Evolutionary conservation across 2,888 invertebrate genomes (phyloP).

Genomic region (Hofmannophila pseudospretella): DNA sequence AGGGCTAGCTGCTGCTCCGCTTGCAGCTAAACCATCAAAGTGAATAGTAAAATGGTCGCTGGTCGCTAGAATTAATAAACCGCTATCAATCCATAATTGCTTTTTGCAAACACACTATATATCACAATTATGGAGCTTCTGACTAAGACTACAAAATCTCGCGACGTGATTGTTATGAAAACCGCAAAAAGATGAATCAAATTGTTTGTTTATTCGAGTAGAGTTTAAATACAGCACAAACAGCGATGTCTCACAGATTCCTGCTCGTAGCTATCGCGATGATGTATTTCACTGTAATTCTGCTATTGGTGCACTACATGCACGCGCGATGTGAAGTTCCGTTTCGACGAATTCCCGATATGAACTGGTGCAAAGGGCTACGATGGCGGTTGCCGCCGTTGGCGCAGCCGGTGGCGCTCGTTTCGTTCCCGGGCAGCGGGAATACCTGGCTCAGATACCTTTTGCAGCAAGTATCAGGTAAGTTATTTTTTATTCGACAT

Average conservation of each 20-base stretch:
- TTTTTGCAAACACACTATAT: too few species aligned
- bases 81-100: too few species aligned
- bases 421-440: slow-evolving; percentile 90
- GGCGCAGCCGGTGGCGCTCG: slow-evolving; percentile 78
- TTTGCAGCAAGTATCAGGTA: slow-evolving; percentile 87
- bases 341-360: slow-evolving; percentile 38
- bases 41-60: too few species aligned
- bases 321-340: slow-evolving; percentile 37
- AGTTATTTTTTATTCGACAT: too few species aligned
- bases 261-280: slow-evolving; percentile 50
- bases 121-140: too few species aligned
- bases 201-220: slow-evolving; percentile 15
- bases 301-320: slow-evolving; percentile 59
- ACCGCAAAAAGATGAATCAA: slow-evolving; percentile 24
- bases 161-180: too few species aligned
- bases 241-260: slow-evolving; percentile 57
- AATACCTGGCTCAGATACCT: slow-evolving; percentile 90
- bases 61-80: too few species aligned
- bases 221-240: slow-evolving; percentile 9
- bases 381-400: slow-evolving; percentile 68
- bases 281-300: slow-evolving; percentile 60
- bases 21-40: too few species aligned
- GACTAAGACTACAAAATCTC: too few species aligned
- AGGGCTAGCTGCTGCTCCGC: too few species aligned
- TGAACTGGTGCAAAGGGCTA: slow-evolving; percentile 75